These are phyloP conservation scores for Sinelater perroti DNA, from an alignment of 2,888 invertebrate species.

Conservation along the genomic window DNA sequence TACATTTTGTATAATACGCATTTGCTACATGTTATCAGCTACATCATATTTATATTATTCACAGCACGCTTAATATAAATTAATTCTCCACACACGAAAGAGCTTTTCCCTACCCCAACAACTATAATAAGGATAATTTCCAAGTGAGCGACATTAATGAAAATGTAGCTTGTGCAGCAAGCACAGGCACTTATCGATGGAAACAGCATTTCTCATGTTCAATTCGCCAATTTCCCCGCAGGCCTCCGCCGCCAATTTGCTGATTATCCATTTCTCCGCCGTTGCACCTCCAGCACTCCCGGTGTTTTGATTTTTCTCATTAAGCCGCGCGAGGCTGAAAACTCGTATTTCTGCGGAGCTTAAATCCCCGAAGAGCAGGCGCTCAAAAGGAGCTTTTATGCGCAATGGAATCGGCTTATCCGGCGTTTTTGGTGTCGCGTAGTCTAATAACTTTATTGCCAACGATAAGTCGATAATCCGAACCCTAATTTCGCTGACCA, in stretches of 20 bases:
- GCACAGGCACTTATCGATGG: constrained; percentile 32
- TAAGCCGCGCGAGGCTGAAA: constrained; percentile 17
- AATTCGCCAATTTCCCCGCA: constrained; percentile 46
- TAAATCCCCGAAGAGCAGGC: background rate
- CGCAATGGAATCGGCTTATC: constrained; percentile 3
- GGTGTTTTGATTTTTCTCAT: constrained; percentile 33
- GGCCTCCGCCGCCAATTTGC: constrained; percentile 44
- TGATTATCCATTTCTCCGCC: constrained; percentile 45
- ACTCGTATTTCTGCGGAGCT: background rate
- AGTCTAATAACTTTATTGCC: constrained; percentile 18
- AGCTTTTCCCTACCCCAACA: too few relatives aligned
- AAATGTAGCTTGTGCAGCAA: constrained; percentile 1
- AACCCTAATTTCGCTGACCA: constrained; percentile 30
- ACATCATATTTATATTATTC: too few relatives aligned
- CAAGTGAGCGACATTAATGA: too few relatives aligned
- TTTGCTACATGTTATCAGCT: too few relatives aligned
- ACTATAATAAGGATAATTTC: too few relatives aligned
- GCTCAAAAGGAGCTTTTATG: constrained; percentile 2
- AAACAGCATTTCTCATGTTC: constrained; percentile 45
- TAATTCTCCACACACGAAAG: too few relatives aligned
- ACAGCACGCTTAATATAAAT: too few relatives aligned
- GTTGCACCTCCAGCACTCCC: constrained; percentile 36
- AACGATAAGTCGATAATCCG: constrained; percentile 19
- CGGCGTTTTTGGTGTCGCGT: constrained; percentile 4
- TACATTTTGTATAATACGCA: too few relatives aligned